Conservation (phyloP, 2,113 vertebrate species). For the Falcunculus frontatus region DNA sequence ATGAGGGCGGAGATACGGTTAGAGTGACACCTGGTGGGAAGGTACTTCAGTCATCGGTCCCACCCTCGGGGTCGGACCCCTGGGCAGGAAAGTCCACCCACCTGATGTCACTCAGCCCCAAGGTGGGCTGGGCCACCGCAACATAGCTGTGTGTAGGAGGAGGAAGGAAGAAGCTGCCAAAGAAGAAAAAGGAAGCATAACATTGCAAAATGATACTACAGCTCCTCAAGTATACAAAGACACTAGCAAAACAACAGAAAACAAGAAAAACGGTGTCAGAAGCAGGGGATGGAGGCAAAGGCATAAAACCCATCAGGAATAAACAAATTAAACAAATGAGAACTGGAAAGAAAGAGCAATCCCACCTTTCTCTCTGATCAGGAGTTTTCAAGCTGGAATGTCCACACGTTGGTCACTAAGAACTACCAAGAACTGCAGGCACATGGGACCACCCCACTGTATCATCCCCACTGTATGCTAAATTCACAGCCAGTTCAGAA, state of each 20-base stretch:
- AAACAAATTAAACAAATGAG: background rate
- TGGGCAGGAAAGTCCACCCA: too few species aligned
- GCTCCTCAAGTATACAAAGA: background rate
- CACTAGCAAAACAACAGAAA: background rate
- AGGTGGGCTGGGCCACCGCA: too few species aligned
- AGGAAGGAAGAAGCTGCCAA: background rate
- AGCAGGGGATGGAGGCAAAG: background rate
- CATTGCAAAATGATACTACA: background rate
- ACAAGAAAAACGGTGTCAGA: background rate
- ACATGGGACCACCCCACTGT: accelerated
- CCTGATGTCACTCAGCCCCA: too few species aligned
- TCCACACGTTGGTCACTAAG: background rate
- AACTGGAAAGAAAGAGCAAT: background rate
- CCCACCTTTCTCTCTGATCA: background rate
- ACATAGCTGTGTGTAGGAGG: background rate
- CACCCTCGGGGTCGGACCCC: too few species aligned
- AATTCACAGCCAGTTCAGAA: background rate
- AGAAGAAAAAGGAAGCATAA: background rate
- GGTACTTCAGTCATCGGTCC: too few species aligned
- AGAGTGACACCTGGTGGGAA: too few species aligned
- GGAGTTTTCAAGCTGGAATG: background rate
- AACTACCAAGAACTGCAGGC: background rate
- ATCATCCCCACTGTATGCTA: accelerated
- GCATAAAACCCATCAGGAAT: background rate
- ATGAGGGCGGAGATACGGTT: too few species aligned